A percentile compares a stretch with the other conserved stretches of the same genome.
Evolutionary conservation across 2,888 invertebrate genomes (phyloP).

Genomic region (Callinectes sapidus): DNA sequence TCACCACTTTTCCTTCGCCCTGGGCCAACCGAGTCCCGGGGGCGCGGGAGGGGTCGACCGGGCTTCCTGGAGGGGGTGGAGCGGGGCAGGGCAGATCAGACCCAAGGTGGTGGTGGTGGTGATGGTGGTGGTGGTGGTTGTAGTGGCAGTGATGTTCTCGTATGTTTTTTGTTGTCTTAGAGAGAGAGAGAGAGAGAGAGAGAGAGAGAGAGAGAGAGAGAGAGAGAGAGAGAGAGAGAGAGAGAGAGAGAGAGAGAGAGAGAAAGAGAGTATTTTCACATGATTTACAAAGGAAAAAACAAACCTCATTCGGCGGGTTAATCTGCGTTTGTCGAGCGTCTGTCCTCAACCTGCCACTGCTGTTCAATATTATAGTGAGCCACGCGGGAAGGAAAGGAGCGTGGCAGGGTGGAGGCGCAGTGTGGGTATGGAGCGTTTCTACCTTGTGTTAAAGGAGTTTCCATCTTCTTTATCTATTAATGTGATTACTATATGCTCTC

Average conservation of each 20-base stretch:
- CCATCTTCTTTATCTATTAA: not conserved
- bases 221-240: not conserved
- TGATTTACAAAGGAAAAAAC: no score
- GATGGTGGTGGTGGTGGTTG: not conserved
- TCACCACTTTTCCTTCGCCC: slow-evolving; percentile 26
- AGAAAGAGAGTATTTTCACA: no score
- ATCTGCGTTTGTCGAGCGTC: no score
- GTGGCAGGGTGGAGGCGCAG: no score
- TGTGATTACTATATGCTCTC: not conserved
- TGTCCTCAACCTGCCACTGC: no score
- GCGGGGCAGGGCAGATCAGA: not conserved
- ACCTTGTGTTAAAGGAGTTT: not conserved
- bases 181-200: slow-evolving; percentile 26
- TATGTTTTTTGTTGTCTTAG: not conserved
- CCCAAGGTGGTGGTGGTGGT: not conserved
- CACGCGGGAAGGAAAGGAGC: no score
- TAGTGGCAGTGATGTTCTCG: not conserved
- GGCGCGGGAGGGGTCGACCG: slow-evolving; percentile 23
- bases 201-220: not conserved
- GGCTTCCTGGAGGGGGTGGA: not conserved
- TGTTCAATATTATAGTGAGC: no score
- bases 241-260: no score
- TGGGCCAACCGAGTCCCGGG: not conserved
- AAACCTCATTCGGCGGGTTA: no score
- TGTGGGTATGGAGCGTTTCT: no score